Percentiles rank a stretch among this genome's conserved stretches.
These are phyloP conservation scores for Charaxes varanes DNA, from an alignment of 1,140 invertebrate genomes.

Conservation along the genomic window DNA sequence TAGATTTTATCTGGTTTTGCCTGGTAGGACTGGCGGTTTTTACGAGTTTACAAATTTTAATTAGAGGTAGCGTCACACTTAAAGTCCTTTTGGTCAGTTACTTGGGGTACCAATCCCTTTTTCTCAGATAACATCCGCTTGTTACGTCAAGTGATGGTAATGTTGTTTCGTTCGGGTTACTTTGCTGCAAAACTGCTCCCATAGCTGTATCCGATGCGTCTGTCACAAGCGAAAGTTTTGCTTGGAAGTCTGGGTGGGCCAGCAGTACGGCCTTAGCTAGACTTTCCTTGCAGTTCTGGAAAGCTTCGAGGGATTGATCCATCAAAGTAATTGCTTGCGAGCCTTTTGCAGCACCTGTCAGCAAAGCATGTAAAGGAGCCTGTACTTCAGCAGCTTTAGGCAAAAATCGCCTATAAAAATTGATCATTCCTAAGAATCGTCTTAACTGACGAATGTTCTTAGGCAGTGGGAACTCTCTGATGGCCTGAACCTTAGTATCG, in stretches of 20 bases:
- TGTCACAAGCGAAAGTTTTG: not conserved
- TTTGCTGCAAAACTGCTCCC: not conserved
- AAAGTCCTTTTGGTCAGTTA: too few relatives aligned
- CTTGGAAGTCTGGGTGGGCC: constrained; percentile 3
- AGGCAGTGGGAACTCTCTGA: not conserved
- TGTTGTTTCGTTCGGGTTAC: too few relatives aligned
- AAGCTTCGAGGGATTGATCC: not conserved
- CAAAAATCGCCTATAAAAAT: constrained; percentile 3
- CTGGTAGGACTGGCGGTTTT: too few relatives aligned
- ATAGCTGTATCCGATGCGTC: constrained; percentile 1
- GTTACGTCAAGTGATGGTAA: too few relatives aligned
- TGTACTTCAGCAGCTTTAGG: constrained; percentile 4
- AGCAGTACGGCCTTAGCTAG: constrained; percentile 1
- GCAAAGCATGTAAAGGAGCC: constrained; percentile 2
- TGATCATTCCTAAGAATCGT: constrained; percentile 1
- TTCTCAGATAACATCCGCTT: too few relatives aligned
- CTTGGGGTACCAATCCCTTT: too few relatives aligned
- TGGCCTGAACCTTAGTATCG: constrained; percentile 3
- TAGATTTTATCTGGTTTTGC: too few relatives aligned
- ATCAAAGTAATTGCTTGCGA: not conserved
- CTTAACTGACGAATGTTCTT: not conserved
- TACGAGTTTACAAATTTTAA: too few relatives aligned
- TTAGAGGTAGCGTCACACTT: too few relatives aligned
- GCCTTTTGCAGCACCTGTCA: constrained; percentile 4
- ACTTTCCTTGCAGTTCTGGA: constrained; percentile 1